Evolutionary conservation across 2,113 vertebrate species (phyloP).

Genomic region (Carettochelys insculpta): DNA sequence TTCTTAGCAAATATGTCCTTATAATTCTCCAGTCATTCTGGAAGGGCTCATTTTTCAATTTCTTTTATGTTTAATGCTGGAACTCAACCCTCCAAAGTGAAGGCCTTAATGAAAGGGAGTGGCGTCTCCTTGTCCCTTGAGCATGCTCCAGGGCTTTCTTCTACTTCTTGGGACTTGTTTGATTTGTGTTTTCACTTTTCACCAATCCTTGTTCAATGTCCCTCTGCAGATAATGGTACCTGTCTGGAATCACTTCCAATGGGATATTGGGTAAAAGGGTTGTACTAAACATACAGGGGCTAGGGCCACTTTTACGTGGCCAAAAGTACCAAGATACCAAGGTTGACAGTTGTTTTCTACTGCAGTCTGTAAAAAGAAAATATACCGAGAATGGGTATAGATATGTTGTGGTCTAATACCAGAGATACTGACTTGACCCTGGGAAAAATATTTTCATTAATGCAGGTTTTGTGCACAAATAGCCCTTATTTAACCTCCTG

Average conservation of each 20-base stretch:
- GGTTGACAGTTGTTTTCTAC: background rate
- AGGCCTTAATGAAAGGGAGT: background rate
- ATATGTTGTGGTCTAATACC: background rate
- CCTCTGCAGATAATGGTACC: fast-evolving
- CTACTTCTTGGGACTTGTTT: background rate
- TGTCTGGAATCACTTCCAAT: background rate
- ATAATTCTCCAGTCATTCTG: background rate
- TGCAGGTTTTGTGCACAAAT: background rate
- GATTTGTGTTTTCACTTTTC: background rate
- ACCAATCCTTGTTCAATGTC: background rate
- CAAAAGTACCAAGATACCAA: background rate
- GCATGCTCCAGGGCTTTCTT: background rate
- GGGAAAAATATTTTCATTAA: background rate
- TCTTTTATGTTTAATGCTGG: background rate
- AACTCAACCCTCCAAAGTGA: background rate
- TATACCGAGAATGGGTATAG: background rate
- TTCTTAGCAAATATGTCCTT: background rate
- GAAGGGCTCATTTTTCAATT: background rate
- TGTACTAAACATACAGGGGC: background rate
- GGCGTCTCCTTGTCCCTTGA: background rate
- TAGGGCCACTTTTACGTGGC: background rate
- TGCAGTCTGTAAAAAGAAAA: background rate
- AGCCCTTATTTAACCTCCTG: background rate
- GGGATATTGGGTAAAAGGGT: background rate
- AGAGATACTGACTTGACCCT: background rate